phyloP scores from a whole-genome alignment of 2,113 vertebrate genomes.

The Hemiprocne comata region DNA sequence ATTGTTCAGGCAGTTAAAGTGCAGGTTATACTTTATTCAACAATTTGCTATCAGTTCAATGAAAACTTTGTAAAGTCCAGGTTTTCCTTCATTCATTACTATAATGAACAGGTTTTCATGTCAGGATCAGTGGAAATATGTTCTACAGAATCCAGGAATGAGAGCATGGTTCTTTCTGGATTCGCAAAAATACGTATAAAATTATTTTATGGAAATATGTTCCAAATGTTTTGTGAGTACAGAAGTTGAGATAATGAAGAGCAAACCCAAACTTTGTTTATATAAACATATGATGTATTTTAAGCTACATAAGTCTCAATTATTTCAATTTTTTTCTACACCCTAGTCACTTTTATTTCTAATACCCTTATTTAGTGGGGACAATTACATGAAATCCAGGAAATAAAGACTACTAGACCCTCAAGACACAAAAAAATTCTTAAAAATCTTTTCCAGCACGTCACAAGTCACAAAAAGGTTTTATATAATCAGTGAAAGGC shows the following conservation, averaged over 20 bases:
- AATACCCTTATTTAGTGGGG: background rate
- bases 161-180: background rate
- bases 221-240: background rate
- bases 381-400: background rate
- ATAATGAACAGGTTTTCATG: background rate
- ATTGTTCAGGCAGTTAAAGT: background rate
- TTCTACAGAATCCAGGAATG: background rate
- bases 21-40: background rate
- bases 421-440: background rate
- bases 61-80: background rate
- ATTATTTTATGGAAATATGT: background rate
- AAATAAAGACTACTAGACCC: background rate
- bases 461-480: background rate
- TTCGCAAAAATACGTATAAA: background rate
- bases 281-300: background rate
- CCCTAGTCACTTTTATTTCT: background rate
- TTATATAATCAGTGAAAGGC: background rate
- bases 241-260: background rate
- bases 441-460: background rate
- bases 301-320: background rate
- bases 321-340: background rate
- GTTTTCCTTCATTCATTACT: background rate
- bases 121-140: background rate
- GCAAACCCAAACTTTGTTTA: background rate
- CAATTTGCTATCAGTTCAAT: background rate